Evolutionary conservation across 2,113 vertebrate genomes (phyloP).

Genomic region (Ursus arctos): DNA sequence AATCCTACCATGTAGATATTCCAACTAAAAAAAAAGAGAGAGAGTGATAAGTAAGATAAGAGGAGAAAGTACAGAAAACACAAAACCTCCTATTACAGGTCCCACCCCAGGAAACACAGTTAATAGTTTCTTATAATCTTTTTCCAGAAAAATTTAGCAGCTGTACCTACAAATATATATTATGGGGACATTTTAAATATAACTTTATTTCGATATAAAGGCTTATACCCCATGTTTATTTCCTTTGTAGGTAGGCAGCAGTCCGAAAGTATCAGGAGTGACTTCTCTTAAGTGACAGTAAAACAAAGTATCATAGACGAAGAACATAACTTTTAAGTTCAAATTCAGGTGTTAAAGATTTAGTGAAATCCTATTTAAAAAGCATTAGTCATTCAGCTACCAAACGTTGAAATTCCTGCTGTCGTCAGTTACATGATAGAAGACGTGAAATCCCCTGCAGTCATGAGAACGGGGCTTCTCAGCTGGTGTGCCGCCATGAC

Average conservation of each 20-base stretch:
- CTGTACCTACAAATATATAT: background rate
- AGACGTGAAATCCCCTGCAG: background rate
- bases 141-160: background rate
- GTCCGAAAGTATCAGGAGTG: background rate
- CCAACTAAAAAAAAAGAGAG: background rate
- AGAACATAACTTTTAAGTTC: background rate
- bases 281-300: background rate
- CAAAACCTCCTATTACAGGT: background rate
- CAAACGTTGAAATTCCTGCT: background rate
- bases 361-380: constrained; percentile 28
- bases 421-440: background rate
- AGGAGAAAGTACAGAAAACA: background rate
- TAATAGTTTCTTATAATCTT: background rate
- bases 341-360: background rate
- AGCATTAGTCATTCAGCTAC: background rate
- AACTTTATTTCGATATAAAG: constrained; percentile 11
- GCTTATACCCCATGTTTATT: background rate
- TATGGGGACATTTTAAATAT: background rate
- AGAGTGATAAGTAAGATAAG: background rate
- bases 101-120: background rate
- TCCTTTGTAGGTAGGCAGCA: background rate
- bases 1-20: background rate
- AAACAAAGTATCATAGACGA: background rate
- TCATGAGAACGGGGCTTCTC: background rate
- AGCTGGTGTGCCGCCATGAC: fast-evolving